Base-by-base conservation (phyloP, 2,888 invertebrate genomes). In the Tetanocera ferruginea region DNA sequence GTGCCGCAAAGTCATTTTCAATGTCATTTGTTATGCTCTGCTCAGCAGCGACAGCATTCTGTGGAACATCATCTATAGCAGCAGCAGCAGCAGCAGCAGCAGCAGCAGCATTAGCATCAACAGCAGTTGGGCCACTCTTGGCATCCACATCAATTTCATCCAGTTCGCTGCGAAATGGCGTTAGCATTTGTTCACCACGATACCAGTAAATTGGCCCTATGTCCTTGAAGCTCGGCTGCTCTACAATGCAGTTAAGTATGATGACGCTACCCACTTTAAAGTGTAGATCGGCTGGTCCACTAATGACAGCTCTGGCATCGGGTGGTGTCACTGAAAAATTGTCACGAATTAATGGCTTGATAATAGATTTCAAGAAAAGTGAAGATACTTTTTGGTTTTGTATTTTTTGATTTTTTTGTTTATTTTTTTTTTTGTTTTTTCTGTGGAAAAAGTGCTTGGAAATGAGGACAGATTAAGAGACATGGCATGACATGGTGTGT, bases 251-350 rank as follows among this genome's bases (percentile, higher is more conserved):
- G 82, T 93, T 93, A 81, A 95, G 90, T 82, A 93, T 93, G 82
- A 95, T 93, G 71, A 93, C 92, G 87, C 94, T 94, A 83, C 94
- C 95, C 69, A 93, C 93, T 89, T 94, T 94, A 81, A 95, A 94
- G 90, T 94, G 93, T 81, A 94, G 90, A 88, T 94, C 94, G 75
- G 92, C 89, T 74, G 93, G 93, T 76, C 94, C 94, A 83, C 91
- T 90, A 87, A 94, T 94, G 83, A 92, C 90, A 79, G 94, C 94
- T 89, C 92, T 92, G 79, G 94, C 93, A 90, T 94, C 94, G 91
- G 92, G 86, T 43, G 88, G 87, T 77, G 88, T 88, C 80, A 87
- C 88, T 89, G 81, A 34, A 83, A 81, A 75, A 19, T 14, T 62
- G 76, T 60, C 19, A 77, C 70, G 23, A 51, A 55, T 49, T 52